Evolutionary conservation across 1,140 invertebrate species (phyloP), one percentile per base, ranked within the genome.

Genomic region (Drosophila truncata): DNA sequence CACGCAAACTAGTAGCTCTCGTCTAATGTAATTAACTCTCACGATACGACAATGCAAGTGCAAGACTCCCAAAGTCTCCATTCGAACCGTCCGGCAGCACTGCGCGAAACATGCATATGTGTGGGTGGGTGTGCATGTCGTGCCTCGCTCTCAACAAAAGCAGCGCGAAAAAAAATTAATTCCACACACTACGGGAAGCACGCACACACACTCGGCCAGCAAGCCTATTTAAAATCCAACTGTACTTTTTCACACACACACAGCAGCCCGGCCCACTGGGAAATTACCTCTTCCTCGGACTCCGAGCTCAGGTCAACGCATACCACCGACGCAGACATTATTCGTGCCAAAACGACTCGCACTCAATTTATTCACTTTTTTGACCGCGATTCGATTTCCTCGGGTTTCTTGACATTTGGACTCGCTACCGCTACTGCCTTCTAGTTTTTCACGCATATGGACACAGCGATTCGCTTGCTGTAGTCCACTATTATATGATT

Each of bases 261-360:
- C 42, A 67, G 20, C 39, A 50, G 67, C 57, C 58, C 64, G 47
- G 37, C 58, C 41, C 37, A 47, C 57, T 33, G 62, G 49, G 39
- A 55, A 46, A 71, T 85, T 90, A 90, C 85, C 85, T 90, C 85
- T 39, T 91, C 85, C 42, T 90, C 85, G 16, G 85, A 82, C 47
- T 88, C 85, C 49, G 86, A 77, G 64, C 84, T 88, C 54, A 78
- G 65, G 55, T 90, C 82, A 50, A 90, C 86, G 71, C 71, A 91
- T 41, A 90, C 79, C 44, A 85, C 82, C 49, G 85, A 82, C 49
- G 84, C 69, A 70, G 74, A 74, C 86, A 86, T 86, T 44, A 57
- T 79, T 70, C 27, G 29, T 46, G 33, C 54, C 29, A 76, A 71
- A 75, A 50, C 25, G 41, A 57, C 46, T 61, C 35, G 50, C 67